phyloP scores from a whole-genome alignment of 2,797 vertebrate genomes.

The Tokudaia tokunoshimensis region DNA sequence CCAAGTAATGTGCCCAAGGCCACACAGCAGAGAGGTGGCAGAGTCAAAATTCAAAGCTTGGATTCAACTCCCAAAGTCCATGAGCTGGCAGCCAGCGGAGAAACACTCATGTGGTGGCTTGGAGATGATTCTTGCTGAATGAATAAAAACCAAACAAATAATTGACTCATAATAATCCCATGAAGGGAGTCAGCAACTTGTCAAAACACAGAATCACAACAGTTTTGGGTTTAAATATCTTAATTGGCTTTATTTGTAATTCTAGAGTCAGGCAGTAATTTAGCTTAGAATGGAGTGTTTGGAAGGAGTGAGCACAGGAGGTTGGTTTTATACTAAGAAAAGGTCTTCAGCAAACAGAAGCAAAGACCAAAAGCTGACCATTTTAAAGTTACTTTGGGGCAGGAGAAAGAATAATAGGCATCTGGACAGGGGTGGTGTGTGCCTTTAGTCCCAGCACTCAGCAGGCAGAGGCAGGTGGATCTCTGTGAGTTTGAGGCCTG shows the following conservation, averaged over 20 bases:
- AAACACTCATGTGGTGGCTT: background rate
- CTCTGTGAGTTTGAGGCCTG: background rate
- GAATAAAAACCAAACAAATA: conserved; percentile 42
- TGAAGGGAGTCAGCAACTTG: background rate
- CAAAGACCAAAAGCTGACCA: background rate
- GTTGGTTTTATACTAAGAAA: background rate
- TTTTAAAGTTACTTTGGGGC: background rate
- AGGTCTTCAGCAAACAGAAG: background rate
- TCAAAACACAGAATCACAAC: conserved; percentile 13
- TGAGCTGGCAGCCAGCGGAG: background rate
- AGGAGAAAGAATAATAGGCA: background rate
- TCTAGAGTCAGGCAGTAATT: background rate
- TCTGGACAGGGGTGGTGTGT: background rate
- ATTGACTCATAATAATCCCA: background rate
- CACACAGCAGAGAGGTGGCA: background rate
- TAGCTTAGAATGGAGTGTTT: background rate
- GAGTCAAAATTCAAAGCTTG: background rate
- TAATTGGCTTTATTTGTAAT: background rate
- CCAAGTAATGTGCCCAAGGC: background rate
- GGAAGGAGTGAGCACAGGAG: background rate
- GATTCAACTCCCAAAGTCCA: background rate
- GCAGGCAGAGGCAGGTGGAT: background rate
- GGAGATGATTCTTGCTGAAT: conserved; percentile 7
- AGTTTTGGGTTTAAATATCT: background rate
- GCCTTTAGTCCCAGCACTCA: background rate